Percentiles rank a stretch among this genome's conserved stretches.
Evolutionary conservation across 2,797 vertebrate species (phyloP).

Genomic region (Spinibarbus caldwelli): DNA sequence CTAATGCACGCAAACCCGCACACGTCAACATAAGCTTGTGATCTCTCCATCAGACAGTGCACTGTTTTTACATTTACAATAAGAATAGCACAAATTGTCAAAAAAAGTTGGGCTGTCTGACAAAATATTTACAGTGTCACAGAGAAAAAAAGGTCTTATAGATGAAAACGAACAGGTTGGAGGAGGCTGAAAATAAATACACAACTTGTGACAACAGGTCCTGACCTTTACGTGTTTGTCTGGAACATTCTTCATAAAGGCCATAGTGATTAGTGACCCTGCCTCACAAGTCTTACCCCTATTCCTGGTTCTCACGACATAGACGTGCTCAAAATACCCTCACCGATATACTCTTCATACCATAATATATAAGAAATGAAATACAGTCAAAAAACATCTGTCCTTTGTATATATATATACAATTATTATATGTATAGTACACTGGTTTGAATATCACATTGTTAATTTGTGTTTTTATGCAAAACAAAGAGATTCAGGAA

Average conservation of each 20-base stretch:
- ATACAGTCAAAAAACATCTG: background rate
- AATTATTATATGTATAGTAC: background rate
- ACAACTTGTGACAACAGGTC: conserved; percentile 12
- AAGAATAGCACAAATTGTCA: background rate
- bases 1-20: background rate
- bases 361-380: background rate
- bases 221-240: conserved; percentile 40
- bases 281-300: conserved; percentile 25
- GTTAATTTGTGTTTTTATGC: too few species aligned
- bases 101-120: background rate
- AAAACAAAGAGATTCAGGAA: background rate
- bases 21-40: background rate
- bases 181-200: conserved; percentile 27
- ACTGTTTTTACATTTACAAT: background rate
- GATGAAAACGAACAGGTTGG: background rate
- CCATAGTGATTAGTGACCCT: conserved; percentile 52
- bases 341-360: background rate
- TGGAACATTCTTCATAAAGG: conserved; percentile 67
- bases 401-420: background rate
- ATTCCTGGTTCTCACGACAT: background rate
- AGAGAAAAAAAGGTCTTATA: background rate
- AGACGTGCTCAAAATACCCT: background rate
- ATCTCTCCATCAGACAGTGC: background rate
- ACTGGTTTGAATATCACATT: background rate
- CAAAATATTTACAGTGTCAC: background rate